Evolutionary conservation across 2,797 vertebrate species (phyloP), one percentile per base, ranked within the genome.

Genomic region (Amniataba percoides): DNA sequence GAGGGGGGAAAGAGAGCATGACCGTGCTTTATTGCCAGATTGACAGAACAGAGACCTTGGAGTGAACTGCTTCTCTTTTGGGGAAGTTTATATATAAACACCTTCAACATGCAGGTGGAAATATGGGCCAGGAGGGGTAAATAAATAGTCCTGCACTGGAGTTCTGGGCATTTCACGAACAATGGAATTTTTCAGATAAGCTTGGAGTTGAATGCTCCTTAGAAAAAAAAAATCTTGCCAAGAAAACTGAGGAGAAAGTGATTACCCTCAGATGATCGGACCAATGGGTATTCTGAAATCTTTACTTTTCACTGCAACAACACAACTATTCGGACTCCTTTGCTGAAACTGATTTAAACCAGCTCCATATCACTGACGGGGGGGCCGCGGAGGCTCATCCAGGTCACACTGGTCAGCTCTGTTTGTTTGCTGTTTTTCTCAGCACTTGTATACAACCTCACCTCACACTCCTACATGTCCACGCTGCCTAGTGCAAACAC

Each of bases 51-150:
- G 74, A 85, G 88, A 91, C 89, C 92, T 90, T 58, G n/a, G 75
- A 60, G 61, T 89, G 91, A 94, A 88, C 88, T 59, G 43, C 64
- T 57, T 77, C 82, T 84, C 75, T 86, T 87, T 80, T 73, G 23
- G 62, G 48, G 72, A 52, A 87, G 92, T 94, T 94, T 94, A 94
- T 71, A 90, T 87, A 57, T 94, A 94, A 95, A 94, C 93, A 95
- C 46, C 7, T 76, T 74, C 62, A 84, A 80, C 80, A 84, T 94
- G 89, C 89, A 86, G 94, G 92, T 95, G 86, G 78, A 94, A 95
- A 95, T 90, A 94, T 23, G 86, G 94, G 89, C 82, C 45, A 79
- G 58, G 45, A 62, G 56, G 34, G 45, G 80, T 90, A 91, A 88
- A 94, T 87, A 93, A 93, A 94, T 89, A 89, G 51, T 42, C 68